Base-by-base conservation (phyloP, 2,797 vertebrate species). In the Argentina silus region DNA sequence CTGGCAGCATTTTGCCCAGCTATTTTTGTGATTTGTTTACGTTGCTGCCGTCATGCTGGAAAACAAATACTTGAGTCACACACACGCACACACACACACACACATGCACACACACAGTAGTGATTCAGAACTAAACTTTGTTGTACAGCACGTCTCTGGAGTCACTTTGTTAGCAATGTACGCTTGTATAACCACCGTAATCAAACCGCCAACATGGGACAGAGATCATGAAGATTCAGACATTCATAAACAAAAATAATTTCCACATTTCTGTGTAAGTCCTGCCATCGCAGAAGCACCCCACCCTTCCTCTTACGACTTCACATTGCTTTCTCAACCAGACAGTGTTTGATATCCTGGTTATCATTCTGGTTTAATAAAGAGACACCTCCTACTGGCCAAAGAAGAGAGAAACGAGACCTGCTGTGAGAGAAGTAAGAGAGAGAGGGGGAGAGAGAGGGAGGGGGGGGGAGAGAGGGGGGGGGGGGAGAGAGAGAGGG, bases 1-100 rank as follows among this genome's bases (percentile, higher is more conserved):
- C 84, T 82, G 88, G 81, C 79, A 82, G 88, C 80, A 65, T 85
- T 85, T 82, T 76, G 73, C 78, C 86, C 80, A 55, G 84, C 84
- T 80, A 84, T 87, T 88, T 88, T 82, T 83, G 66, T 72, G 88
- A 86, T 83, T 83, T 88, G 79, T 89, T 91, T 90, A 78, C 80
- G 78, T 88, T 87, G 86, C 78, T 80, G 84, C 81, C 75, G 80
- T 82, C 86, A 82, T 82, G 81, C 70, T 72, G 78, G 80, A 77
- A 81, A 81, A 83, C 71, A 57, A 83, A 81, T 76, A 66, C 61
- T 79, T 36, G 27, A 1, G 4, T 36, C 19, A 15, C 68, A 43
- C 61, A 56, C 68, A 65, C 21, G 27, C 56, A 59, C 42, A 7
- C 43, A 48, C 23, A 56, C 51, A 56, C 36, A 48, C 17, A 60